Conservation (phyloP, 1,140 invertebrate species). For the Drosophila lacteicornis region DNA sequence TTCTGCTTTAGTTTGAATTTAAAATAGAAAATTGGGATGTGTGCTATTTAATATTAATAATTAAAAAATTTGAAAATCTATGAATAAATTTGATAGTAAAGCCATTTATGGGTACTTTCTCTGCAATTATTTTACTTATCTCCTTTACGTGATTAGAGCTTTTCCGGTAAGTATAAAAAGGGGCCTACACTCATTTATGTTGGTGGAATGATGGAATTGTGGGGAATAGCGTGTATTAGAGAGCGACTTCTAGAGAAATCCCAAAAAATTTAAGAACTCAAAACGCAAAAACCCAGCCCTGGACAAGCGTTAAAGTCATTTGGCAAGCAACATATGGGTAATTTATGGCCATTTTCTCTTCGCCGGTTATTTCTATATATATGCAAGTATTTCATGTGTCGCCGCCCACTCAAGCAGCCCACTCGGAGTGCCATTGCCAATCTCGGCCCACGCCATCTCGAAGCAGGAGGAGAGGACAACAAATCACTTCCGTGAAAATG, state of each 20-base stretch:
- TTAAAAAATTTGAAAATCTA: not conserved
- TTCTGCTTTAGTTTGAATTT: not conserved
- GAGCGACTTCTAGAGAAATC: not conserved
- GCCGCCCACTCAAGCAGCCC: constrained; percentile 27
- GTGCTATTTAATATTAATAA: too few relatives aligned
- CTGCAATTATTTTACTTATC: too few relatives aligned
- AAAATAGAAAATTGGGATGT: too few relatives aligned
- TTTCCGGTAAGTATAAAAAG: not conserved
- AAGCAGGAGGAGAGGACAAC: constrained; percentile 25
- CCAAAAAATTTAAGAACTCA: not conserved
- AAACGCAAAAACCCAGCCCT: not conserved
- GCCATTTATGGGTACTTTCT: not conserved
- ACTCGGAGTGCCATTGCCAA: constrained; percentile 39
- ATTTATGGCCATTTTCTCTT: constrained; percentile 41
- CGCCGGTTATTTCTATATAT: constrained; percentile 6
- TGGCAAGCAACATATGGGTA: constrained; percentile 21
- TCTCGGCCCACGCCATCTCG: constrained; percentile 27
- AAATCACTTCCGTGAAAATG: constrained; percentile 55
- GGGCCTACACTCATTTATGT: not conserved
- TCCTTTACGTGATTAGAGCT: too few relatives aligned
- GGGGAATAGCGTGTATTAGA: too few relatives aligned
- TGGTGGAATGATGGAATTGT: not conserved
- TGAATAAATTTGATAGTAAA: not conserved
- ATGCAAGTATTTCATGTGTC: constrained; percentile 24
- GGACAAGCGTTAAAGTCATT: constrained; percentile 12